Conservation (phyloP, 1,140 invertebrate species). For the Rhagoletis pomonella region DNA sequence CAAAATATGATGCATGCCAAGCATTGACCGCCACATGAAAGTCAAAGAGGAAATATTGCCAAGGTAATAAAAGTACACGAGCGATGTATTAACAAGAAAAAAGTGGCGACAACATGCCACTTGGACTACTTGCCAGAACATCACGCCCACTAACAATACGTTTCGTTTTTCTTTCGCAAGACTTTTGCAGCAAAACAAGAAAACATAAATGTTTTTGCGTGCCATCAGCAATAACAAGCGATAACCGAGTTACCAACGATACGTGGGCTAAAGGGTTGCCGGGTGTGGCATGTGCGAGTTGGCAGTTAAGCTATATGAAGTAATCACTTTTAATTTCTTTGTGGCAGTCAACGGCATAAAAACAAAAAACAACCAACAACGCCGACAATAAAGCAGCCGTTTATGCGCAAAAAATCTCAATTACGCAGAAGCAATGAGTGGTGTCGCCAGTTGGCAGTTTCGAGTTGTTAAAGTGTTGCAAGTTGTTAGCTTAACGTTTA, state of each 20-base stretch:
- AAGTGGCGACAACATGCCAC: slow-evolving; percentile 11
- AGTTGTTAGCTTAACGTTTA: background rate
- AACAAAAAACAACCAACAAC: background rate
- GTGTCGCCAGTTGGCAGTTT: slow-evolving; percentile 3
- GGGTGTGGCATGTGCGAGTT: background rate
- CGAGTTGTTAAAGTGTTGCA: slow-evolving; percentile 6
- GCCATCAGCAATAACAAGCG: background rate
- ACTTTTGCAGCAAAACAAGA: background rate
- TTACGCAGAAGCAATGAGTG: slow-evolving; percentile 2
- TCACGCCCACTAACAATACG: background rate
- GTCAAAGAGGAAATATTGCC: slow-evolving; percentile 6
- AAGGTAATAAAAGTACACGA: slow-evolving; percentile 9
- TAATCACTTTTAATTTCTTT: slow-evolving; percentile 24
- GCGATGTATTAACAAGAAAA: slow-evolving; percentile 3
- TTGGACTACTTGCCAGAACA: background rate
- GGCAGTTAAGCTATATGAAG: background rate
- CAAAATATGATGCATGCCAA: background rate
- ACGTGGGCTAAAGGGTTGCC: background rate
- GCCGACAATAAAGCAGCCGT: background rate
- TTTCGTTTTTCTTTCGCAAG: background rate
- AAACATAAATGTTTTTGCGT: background rate
- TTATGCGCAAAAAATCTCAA: background rate
- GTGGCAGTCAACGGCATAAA: background rate
- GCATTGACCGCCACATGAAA: background rate
- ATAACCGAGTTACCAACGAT: background rate